Percentiles rank a stretch among this genome's conserved stretches.
Conservation (phyloP, 2,888 invertebrate genomes). For the Elmis aenea region DNA sequence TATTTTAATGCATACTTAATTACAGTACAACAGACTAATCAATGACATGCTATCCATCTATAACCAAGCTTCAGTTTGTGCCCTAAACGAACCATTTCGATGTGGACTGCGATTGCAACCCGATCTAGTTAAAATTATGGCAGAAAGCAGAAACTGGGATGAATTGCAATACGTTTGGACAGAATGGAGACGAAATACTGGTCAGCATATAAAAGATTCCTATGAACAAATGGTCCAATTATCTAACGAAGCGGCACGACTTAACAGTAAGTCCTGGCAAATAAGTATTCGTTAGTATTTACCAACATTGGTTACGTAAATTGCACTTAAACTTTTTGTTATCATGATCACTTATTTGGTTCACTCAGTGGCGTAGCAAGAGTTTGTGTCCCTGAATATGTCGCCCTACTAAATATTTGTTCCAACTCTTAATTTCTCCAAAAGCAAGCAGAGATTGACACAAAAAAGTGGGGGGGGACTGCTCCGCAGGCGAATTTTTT, state of each 20-base stretch:
- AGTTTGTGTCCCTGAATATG: no score
- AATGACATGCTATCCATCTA: constrained; percentile 86
- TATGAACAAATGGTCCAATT: constrained; percentile 75
- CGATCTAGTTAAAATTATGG: constrained; percentile 72
- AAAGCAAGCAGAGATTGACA: no score
- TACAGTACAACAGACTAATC: constrained; percentile 79
- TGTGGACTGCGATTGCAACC: constrained; percentile 79
- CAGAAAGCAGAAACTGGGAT: constrained; percentile 78
- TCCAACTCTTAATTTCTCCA: no score
- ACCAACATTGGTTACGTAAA: no score
- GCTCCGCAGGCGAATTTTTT: no score
- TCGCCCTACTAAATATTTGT: no score
- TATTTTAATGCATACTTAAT: constrained; percentile 19
- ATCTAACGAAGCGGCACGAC: constrained; percentile 73
- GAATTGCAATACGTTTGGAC: constrained; percentile 85
- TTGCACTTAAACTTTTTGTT: no score
- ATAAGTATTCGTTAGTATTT: no score
- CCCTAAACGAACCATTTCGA: constrained; percentile 76
- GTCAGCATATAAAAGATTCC: constrained; percentile 69
- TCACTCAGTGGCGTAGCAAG: no score
- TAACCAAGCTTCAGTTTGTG: constrained; percentile 79
- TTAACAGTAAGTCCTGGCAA: constrained; percentile 76
- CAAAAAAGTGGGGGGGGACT: no score
- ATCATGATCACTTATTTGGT: no score
- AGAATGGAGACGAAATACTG: constrained; percentile 84